Evolutionary conservation across 2,888 invertebrate species (phyloP).

Genomic region (Caenorhabditis zanzibari): DNA sequence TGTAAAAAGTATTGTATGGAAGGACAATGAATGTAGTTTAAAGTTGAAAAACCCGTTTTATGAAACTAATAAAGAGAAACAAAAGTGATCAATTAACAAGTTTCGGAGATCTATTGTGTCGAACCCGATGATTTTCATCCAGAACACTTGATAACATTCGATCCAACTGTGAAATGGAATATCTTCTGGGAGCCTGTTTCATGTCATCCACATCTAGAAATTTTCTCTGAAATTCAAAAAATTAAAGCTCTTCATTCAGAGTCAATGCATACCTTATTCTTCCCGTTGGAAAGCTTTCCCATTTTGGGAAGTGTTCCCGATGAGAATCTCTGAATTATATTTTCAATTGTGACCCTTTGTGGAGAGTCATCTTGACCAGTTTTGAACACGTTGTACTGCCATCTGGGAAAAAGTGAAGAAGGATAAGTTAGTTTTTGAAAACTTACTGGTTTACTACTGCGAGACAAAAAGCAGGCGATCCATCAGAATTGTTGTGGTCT

Average conservation of each 20-base stretch:
- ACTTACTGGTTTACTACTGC: constrained; percentile 73
- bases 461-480: constrained; percentile 81
- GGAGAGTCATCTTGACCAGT: constrained; percentile 79
- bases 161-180: constrained; percentile 62
- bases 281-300: constrained; percentile 43
- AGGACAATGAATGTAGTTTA: constrained; percentile 4
- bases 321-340: constrained; percentile 73
- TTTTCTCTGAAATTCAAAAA: constrained; percentile 36
- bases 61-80: not conserved
- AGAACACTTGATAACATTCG: constrained; percentile 49
- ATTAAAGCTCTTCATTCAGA: not conserved
- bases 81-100: constrained; percentile 37
- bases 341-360: constrained; percentile 80
- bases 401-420: constrained; percentile 47
- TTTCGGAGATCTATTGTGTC: constrained; percentile 59
- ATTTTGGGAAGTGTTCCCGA: constrained; percentile 62
- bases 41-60: constrained; percentile 44
- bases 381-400: constrained; percentile 83
- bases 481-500: constrained; percentile 79
- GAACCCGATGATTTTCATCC: constrained; percentile 23
- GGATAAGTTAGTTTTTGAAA: not conserved
- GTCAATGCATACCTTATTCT: constrained; percentile 27
- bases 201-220: constrained; percentile 35
- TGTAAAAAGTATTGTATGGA: constrained; percentile 76
- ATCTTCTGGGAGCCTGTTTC: constrained; percentile 53